Evolutionary conservation across 2,797 vertebrate genomes (phyloP), one percentile per base, ranked within the genome.

Genomic region (Tokudaia tokunoshimensis): DNA sequence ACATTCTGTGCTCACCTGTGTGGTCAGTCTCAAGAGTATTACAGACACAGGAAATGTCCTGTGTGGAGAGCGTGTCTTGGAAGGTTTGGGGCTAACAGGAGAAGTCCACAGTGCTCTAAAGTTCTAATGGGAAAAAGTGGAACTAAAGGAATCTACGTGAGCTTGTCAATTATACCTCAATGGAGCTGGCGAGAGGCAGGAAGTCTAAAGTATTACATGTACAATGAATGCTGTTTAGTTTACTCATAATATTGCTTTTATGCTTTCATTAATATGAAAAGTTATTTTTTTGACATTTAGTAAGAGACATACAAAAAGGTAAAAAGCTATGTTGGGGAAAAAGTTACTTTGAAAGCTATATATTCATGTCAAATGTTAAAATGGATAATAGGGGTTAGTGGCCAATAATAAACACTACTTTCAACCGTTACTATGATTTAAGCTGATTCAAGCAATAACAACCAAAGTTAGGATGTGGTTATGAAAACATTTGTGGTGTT

Each of bases 361-460:
- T 47, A 85, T 78, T 92, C 93, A 84, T 59, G 37, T 80, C 26
- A 85, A 87, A 91, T 91, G 67, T 88, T 94, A 92, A 93, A 91
- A 96, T 0, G 79, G 50, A 7, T 80, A 80, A 81, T 29, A 92
- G 65, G 14, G 47, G 31, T 81, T 50, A 65, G 31, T 91, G 20
- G n/a, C 22, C 24, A 84, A 76, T 86, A 95, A 87, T 50, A 78
- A 95, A 59, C 3, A 90, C 29, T 70, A 74, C 82, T 84, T 94
- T 90, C 94, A 91, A 89, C 89, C 83, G 87, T 92, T 91, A 89
- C 61, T 72, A 61, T 63, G 19, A 96, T 76, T 89, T 94, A 94
- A 80, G 44, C 34, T 81, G 88, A 76, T 52, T 87, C n/a, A 87
- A 91, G 95, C 37, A 95, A 47, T 31, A 94, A 76, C 41, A 96